Base-by-base conservation (phyloP, 2,113 vertebrate species). In the Callopanchax toddi region DNA sequence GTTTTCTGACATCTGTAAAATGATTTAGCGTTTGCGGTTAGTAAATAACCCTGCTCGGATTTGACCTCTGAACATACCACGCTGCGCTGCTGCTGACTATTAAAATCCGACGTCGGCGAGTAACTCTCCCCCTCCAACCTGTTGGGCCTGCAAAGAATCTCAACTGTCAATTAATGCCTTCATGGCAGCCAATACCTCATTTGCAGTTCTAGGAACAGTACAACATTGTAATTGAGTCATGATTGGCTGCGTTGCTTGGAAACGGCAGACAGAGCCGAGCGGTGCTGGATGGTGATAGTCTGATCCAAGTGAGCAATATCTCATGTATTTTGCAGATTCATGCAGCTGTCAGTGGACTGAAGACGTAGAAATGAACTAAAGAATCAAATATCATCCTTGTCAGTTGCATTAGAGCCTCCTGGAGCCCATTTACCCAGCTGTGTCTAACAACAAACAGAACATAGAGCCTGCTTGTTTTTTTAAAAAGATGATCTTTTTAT, bases 171-270 rank as follows among this genome's bases (percentile, higher is more conserved):
- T 83, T 88, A 93, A 90, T 90, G 81, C 88, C 89, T 90, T 92
- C 84, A 87, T 88, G 84, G 90, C 84, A 83, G 76, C 76, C 74
- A 66, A 79, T 82, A 74, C 76, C 78, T 90, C 79, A 88, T 89
- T 86, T 86, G 82, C 79, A 81, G 83, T 57, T 76, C 88, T 87
- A 82, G 70, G 78, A 88, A 74, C 69, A 81, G 85, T 83, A 71
- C 84, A 86, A 68, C 85, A 83, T 89, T 87, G 71, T 82, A 87
- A 91, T 81, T 63, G 81, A 83, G 83, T 79, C 83, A 70, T 67
- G 82, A 90, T 89, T 76, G 82, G 74, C 58, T 83, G 88, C 70
- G 92, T 93, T 92, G 91, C 87, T 89, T 89, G 86, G 87, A 78
- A 90, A 89, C 87, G 79, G 82, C 81, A 91, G 57, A 64, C 60